Base-by-base conservation (phyloP, 2,113 vertebrate genomes). In the Maccullochella peelii region DNA sequence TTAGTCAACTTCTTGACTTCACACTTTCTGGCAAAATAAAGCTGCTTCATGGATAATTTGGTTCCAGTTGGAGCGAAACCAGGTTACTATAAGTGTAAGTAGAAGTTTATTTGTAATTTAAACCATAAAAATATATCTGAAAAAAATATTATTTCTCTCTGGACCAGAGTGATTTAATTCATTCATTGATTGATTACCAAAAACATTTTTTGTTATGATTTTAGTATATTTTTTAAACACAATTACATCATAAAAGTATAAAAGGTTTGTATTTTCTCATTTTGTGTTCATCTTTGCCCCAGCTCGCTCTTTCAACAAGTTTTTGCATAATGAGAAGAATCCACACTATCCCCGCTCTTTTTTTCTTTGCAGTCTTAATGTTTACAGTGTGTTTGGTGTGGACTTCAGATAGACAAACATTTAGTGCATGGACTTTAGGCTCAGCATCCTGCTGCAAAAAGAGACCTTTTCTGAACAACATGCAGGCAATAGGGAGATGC, bases 41-140 rank as follows among this genome's bases (percentile, higher is more conserved):
- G 21, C 67, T 54, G 16, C 44, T 59, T 59, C 30, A 9, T 58
- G n/a, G 6, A 1, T 20, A 57, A 8, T 55, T 47, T 65, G 23
- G 16, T 76, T 76, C 15, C 47, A 77, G 47, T 42, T 55, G 4
- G 3, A 40, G 8, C 25, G 20, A 40, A 65, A 42, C 15, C 62
- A 54, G 14, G 8, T n/a, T 18, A 20, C 21, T 14, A 1, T 5
- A 4, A 27, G 54, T 14, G 55, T n/a, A n/a, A n/a, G n/a, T n/a
- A n/a, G n/a, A n/a, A n/a, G n/a, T 36, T 8, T 44, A n/a, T 36
- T n/a, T 47, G 72, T 74, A 30, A 62, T 74, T 47, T 33, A n/a
- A 54, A 71, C 68, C 33, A 54, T 71, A n/a, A 54, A 54, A 50
- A 11, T 69, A 69, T 50, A 68, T 49, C 7, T 20, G 8, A 69